Evolutionary conservation across 2,888 invertebrate genomes (phyloP).

Genomic region (Poecilus cupreus): DNA sequence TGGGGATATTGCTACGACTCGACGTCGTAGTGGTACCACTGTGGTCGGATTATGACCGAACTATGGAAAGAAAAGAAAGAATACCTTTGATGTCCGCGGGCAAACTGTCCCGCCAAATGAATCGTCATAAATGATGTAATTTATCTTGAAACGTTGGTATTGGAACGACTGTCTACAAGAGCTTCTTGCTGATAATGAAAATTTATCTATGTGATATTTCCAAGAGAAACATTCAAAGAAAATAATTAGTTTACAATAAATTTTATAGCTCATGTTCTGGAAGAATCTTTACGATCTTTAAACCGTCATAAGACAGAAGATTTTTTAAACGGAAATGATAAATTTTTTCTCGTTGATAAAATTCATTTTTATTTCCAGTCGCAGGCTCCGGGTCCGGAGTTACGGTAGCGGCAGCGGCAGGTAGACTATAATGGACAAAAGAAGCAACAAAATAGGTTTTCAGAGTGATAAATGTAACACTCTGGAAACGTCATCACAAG

Average conservation of each 20-base stretch:
- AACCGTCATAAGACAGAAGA: slow-evolving; percentile 14
- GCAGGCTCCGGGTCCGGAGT: not conserved
- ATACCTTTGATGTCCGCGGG: slow-evolving; percentile 29
- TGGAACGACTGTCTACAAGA: slow-evolving; percentile 12
- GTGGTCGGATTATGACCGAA: slow-evolving; percentile 11
- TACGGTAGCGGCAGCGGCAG: slow-evolving; percentile 33
- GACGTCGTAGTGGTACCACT: not conserved
- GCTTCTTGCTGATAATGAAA: slow-evolving; percentile 1
- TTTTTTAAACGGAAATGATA: slow-evolving; percentile 56
- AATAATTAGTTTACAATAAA: too few relatives aligned
- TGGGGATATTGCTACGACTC: not conserved
- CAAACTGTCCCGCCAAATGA: slow-evolving; percentile 36
- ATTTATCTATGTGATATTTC: slow-evolving; percentile 5
- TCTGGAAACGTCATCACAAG: slow-evolving; percentile 35
- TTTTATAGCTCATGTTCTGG: not conserved
- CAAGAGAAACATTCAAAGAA: too few relatives aligned
- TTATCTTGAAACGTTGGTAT: slow-evolving; percentile 15
- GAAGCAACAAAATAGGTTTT: slow-evolving; percentile 55
- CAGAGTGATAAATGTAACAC: slow-evolving; percentile 46
- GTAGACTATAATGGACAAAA: slow-evolving; percentile 57
- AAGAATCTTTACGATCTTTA: slow-evolving; percentile 24
- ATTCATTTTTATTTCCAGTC: slow-evolving; percentile 53
- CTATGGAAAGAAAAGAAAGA: slow-evolving; percentile 14
- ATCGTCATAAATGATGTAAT: slow-evolving; percentile 42
- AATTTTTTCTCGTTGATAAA: slow-evolving; percentile 56